Evolutionary conservation across 2,113 vertebrate species (phyloP), one percentile per base, ranked within the genome.

Genomic region (Festucalex cinctus): DNA sequence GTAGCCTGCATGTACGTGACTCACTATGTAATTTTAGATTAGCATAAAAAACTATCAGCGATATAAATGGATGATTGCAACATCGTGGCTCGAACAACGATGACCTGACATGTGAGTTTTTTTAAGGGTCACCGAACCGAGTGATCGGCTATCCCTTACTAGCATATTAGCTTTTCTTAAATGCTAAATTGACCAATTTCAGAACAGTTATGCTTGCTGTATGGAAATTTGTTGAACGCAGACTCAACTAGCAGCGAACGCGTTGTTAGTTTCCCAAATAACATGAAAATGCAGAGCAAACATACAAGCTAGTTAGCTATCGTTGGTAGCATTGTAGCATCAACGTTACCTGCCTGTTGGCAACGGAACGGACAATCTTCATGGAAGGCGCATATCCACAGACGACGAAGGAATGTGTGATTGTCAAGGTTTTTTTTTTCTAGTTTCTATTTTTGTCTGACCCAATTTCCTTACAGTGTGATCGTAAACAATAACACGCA

Each of bases 401-500:
- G 16, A 65, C 32, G 28, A 22, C 20, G 36, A 2, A 17, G n/a
- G 37, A 62, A 41, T 43, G n/a, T n/a, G 58, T 37, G 36, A 39
- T 36, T 62, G n/a, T 22, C 19, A 35, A 32, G 28, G 28, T 2
- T 32, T 32, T 32, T 32, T 32, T 32, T 4, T 32, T 32, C 17
- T 24, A 43, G 68, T 66, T 66, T 53, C 46, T 41, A 39, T 20
- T 36, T 68, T 65, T 56, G 56, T 65, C 69, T 83, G 83, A 83
- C 84, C 84, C 77, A 86, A 72, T 88, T 84, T 74, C 35, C 44
- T 41, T n/a, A 10, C 1, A 56, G 71, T 32, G n/a, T 58, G 76
- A 73, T 35, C 48, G 77, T 79, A 83, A 86, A 85, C 85, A 87
- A 81, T 61, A 76, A 81, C 72, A 76, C 63, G 6, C 65, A 9